Evolutionary conservation across 2,888 invertebrate species (phyloP).

Genomic region (Drosophila putrida): DNA sequence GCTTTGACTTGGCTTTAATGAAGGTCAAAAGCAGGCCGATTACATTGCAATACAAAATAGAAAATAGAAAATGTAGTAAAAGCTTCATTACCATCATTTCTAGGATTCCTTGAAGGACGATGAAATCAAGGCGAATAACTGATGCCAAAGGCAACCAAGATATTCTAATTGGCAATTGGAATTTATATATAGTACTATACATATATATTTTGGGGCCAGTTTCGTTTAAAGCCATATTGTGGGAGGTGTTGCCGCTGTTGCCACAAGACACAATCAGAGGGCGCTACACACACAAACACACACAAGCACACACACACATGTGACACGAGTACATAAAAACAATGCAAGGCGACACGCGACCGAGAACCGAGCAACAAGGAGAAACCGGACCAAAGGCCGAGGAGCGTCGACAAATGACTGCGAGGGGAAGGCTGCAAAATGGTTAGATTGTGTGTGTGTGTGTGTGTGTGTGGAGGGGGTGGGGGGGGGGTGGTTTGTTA

Average conservation of each 20-base stretch:
- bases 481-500: constrained; percentile 11
- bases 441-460: background rate
- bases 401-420: constrained; percentile 9
- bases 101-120: constrained; percentile 2
- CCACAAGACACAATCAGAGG: constrained; percentile 32
- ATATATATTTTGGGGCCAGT: constrained; percentile 14
- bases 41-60: constrained; percentile 1
- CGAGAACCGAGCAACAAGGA: constrained; percentile 28
- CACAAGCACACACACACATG: constrained; percentile 34
- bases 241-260: constrained; percentile 47
- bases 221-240: constrained; percentile 32
- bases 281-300: constrained; percentile 1
- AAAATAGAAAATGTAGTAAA: background rate
- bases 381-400: constrained; percentile 23
- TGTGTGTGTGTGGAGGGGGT: background rate
- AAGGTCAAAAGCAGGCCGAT: constrained; percentile 11
- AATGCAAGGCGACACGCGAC: constrained; percentile 61
- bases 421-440: background rate
- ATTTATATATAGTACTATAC: constrained; percentile 12
- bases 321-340: constrained; percentile 61
- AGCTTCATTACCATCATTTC: constrained; percentile 17
- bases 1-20: constrained; percentile 9
- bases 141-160: constrained; percentile 27
- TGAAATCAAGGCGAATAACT: constrained; percentile 32
- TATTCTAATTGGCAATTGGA: constrained; percentile 51